Percentiles rank a stretch among this genome's conserved stretches.
Conservation (phyloP, 2,113 vertebrate species). For the Dicentrarchus labrax region DNA sequence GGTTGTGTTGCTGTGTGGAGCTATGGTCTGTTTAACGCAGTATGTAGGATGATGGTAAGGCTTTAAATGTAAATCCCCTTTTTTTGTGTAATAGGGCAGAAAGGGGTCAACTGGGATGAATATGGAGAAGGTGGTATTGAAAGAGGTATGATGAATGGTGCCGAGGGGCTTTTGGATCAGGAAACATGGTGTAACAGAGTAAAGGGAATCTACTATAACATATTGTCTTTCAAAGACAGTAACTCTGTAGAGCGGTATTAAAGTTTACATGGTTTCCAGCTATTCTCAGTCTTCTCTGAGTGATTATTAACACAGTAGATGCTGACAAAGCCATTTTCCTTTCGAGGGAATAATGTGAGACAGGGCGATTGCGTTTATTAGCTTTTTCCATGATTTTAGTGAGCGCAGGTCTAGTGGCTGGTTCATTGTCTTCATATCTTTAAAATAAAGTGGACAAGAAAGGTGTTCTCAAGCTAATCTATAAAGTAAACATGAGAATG, state of each 20-base stretch:
- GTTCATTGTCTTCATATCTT: not conserved
- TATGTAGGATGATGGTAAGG: too few relatives aligned
- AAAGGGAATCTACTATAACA: not conserved
- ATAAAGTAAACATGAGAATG: not conserved
- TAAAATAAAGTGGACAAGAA: not conserved
- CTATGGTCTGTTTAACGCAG: not conserved
- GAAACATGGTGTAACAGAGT: not conserved
- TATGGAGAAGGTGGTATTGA: not conserved
- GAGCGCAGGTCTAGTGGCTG: not conserved
- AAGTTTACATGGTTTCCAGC: not conserved
- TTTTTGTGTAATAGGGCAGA: not conserved
- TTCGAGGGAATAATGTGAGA: not conserved
- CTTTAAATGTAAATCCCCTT: not conserved
- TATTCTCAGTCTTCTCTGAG: not conserved
- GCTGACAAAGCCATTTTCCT: not conserved
- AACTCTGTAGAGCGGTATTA: not conserved
- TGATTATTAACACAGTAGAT: constrained; percentile 1
- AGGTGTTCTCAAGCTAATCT: not conserved
- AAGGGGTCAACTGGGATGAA: not conserved
- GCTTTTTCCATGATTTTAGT: not conserved
- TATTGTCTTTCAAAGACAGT: not conserved
- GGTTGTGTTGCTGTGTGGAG: not conserved
- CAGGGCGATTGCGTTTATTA: constrained; percentile 2
- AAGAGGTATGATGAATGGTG: not conserved
- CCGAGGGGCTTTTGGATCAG: not conserved